These are phyloP conservation scores for Albula glossodonta DNA, from an alignment of 2,113 vertebrate genomes.

Conservation along the genomic window DNA sequence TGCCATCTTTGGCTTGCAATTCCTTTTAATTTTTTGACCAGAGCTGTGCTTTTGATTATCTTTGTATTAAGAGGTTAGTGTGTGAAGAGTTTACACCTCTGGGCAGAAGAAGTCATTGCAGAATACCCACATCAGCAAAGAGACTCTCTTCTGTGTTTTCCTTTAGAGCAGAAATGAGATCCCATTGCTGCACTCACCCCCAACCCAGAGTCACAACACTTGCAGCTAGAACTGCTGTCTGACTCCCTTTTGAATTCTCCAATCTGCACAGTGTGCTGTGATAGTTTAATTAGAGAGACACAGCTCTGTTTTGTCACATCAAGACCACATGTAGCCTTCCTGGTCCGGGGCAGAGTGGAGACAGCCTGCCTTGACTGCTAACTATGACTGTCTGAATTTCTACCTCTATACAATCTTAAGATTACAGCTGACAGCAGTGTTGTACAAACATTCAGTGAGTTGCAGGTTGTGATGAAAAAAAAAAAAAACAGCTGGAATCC, in stretches of 20 bases:
- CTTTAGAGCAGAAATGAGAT: neutral
- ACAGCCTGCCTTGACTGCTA: slow-evolving; percentile 10
- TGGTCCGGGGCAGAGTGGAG: neutral
- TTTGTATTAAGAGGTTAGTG: neutral
- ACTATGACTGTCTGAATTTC: neutral
- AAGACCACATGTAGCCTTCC: neutral
- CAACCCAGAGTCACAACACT: neutral
- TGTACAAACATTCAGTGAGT: neutral
- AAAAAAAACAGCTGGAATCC: neutral
- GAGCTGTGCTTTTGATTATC: neutral
- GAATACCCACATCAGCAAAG: neutral
- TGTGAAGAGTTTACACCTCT: neutral
- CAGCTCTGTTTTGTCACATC: slow-evolving; percentile 9
- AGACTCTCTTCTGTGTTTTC: neutral
- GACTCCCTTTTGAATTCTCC: neutral
- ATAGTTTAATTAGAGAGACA: slow-evolving; percentile 19
- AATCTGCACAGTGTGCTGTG: neutral
- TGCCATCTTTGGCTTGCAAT: neutral
- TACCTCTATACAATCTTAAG: neutral
- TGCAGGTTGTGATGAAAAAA: neutral
- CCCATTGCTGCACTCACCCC: neutral
- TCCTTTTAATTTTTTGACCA: neutral
- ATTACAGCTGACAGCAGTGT: neutral
- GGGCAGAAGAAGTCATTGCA: neutral
- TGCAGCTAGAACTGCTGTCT: neutral